Evolutionary conservation across 2,113 vertebrate species (phyloP).

Genomic region (Axis porcinus): DNA sequence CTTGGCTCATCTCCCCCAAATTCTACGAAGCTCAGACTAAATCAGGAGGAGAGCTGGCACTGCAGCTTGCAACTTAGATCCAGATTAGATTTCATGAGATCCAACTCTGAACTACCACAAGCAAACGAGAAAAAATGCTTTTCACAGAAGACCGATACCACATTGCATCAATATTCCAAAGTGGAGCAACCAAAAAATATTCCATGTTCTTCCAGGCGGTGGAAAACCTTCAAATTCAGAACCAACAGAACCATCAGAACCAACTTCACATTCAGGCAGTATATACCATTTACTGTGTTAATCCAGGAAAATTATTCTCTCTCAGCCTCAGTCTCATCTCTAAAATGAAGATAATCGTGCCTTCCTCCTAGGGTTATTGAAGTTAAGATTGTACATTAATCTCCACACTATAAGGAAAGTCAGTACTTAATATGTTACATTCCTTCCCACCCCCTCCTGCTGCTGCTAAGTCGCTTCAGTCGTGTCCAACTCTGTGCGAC

Average conservation of each 20-base stretch:
- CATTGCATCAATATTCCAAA: background rate
- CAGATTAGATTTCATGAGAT: background rate
- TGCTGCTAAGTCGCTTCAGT: no score
- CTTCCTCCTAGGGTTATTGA: background rate
- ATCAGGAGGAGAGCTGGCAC: background rate
- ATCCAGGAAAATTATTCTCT: background rate
- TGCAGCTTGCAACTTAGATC: background rate
- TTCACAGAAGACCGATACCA: background rate
- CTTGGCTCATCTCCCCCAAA: background rate
- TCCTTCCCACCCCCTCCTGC: background rate
- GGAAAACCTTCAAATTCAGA: background rate
- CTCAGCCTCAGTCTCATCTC: background rate
- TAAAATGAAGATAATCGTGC: background rate
- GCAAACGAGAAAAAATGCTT: conserved; percentile 13
- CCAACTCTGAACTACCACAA: background rate
- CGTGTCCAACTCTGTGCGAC: no score
- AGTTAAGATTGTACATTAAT: background rate
- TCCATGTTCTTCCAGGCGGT: background rate
- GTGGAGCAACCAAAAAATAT: background rate
- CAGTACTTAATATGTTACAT: background rate
- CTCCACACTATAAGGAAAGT: background rate
- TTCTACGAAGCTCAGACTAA: background rate
- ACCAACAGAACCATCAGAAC: background rate
- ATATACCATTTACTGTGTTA: background rate
- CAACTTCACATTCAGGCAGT: background rate